These are phyloP conservation scores for Pontoporia blainvillei DNA, from an alignment of 2,113 vertebrate genomes.

Conservation along the genomic window DNA sequence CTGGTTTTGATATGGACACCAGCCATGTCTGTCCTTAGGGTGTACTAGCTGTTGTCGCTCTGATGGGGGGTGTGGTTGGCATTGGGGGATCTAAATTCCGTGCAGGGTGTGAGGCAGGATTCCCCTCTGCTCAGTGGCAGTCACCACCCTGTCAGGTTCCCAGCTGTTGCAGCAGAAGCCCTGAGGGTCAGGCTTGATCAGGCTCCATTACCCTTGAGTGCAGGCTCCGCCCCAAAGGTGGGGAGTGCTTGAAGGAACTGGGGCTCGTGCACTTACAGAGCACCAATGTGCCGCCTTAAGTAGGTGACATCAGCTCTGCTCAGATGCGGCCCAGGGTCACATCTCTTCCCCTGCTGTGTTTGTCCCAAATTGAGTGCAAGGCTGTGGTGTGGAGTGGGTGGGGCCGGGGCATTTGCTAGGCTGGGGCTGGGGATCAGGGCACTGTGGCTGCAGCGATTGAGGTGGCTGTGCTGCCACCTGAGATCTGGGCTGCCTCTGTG, in stretches of 20 bases:
- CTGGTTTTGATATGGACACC: background rate
- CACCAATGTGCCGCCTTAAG: accelerated
- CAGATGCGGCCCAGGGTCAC: background rate
- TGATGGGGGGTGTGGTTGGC: background rate
- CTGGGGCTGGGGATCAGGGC: background rate
- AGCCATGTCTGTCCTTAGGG: background rate
- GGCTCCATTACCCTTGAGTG: background rate
- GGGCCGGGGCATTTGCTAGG: background rate
- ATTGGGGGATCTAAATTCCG: background rate
- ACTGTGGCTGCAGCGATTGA: background rate
- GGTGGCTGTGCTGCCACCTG: background rate
- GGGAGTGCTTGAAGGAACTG: background rate
- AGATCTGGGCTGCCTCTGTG: background rate
- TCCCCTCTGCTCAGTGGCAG: background rate
- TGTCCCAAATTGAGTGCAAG: background rate
- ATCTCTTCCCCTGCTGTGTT: background rate
- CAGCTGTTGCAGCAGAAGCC: background rate
- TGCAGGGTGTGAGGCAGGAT: background rate
- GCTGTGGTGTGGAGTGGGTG: background rate
- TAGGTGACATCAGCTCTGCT: background rate
- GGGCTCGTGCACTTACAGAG: background rate
- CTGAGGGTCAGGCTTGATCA: background rate
- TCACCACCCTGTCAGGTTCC: background rate
- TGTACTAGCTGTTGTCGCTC: background rate
- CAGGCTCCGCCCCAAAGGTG: background rate